These are phyloP conservation scores for Ormyrus rosae DNA, from an alignment of 2,888 invertebrate genomes.

Conservation along the genomic window DNA sequence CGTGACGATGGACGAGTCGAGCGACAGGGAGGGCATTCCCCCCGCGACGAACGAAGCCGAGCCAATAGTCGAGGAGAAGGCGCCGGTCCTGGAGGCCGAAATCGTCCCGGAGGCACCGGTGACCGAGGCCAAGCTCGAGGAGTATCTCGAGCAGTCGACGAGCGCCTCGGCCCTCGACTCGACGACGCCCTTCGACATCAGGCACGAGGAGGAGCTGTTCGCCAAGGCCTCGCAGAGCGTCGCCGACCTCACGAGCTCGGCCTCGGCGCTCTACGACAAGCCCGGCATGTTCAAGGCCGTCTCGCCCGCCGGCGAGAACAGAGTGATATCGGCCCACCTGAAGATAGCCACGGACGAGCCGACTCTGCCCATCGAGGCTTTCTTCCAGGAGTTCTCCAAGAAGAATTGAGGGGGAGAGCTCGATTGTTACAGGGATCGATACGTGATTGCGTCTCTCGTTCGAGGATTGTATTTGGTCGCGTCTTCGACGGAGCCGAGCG, in stretches of 20 bases:
- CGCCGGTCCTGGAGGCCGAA: conserved; percentile 43
- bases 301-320: conserved; percentile 78
- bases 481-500: neutral
- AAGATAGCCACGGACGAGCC: conserved; percentile 88
- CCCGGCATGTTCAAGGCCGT: conserved; percentile 84
- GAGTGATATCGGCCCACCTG: conserved; percentile 83
- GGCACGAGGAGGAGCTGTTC: conserved; percentile 69
- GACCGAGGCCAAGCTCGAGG: conserved; percentile 39
- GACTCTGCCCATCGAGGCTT: conserved; percentile 87
- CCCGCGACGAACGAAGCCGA: neutral
- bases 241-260: conserved; percentile 85
- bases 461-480: neutral
- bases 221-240: conserved; percentile 80
- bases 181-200: conserved; percentile 58
- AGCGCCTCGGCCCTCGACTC: conserved; percentile 20
- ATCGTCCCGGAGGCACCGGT: conserved; percentile 28
- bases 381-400: conserved; percentile 85
- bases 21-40: conserved; percentile 32
- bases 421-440: neutral
- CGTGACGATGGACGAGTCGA: conserved; percentile 58
- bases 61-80: conserved; percentile 43
- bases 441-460: neutral
- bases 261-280: conserved; percentile 84
- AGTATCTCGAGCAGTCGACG: conserved; percentile 25
- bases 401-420: conserved; percentile 66